phyloP scores from a whole-genome alignment of 2,113 vertebrate genomes.

The Pachyramphus minor region DNA sequence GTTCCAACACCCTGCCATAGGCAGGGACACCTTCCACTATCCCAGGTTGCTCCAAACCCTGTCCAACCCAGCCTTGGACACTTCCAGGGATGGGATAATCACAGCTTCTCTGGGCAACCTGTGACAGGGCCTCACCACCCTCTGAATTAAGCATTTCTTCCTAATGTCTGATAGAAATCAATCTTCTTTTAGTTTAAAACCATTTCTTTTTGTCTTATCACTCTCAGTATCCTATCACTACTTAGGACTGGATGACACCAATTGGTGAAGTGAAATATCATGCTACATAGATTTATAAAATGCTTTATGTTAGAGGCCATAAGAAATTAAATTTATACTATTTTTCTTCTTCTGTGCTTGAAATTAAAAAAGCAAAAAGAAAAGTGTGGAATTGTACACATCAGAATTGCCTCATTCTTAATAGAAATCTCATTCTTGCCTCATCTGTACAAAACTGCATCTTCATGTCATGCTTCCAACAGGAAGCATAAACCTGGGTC shows the following conservation, averaged over 20 bases:
- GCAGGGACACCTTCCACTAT: neutral
- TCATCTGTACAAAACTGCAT: neutral
- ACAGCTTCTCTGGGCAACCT: neutral
- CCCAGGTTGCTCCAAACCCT: neutral
- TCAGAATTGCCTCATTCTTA: neutral
- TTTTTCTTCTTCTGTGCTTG: neutral
- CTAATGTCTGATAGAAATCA: neutral
- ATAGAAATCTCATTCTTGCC: neutral
- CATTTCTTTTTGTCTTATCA: neutral
- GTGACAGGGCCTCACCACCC: neutral
- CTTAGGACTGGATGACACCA: neutral
- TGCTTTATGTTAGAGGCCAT: neutral
- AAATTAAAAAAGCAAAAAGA: neutral
- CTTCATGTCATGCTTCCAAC: neutral
- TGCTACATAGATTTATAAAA: neutral
- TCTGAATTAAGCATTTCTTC: neutral
- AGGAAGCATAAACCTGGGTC: neutral
- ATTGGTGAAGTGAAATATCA: neutral
- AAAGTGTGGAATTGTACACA: neutral
- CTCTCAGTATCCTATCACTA: neutral
- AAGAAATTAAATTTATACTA: neutral
- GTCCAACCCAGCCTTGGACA: neutral
- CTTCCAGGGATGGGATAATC: neutral
- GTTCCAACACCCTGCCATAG: neutral
- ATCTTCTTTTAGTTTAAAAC: neutral